phyloP scores from a whole-genome alignment of 2,113 vertebrate species.

The Odobenus rosmarus region DNA sequence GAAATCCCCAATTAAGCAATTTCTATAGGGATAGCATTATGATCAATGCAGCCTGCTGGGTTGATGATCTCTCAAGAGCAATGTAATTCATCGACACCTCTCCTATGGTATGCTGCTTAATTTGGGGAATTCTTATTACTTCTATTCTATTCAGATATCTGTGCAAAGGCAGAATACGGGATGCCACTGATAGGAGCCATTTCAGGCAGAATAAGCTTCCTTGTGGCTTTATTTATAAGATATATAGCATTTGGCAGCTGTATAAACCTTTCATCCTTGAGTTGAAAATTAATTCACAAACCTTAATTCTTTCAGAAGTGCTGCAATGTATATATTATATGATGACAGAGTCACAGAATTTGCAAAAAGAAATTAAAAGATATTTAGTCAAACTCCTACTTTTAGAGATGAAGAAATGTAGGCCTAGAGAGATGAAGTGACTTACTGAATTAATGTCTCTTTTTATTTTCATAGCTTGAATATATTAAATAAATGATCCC shows the following conservation, averaged over 20 bases:
- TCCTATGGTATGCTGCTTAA: neutral
- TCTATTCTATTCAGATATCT: neutral
- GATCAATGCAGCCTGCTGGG: neutral
- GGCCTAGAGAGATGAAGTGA: neutral
- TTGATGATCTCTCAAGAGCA: neutral
- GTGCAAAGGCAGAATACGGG: neutral
- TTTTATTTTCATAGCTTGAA: neutral
- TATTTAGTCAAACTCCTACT: neutral
- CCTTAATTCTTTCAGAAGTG: conserved; percentile 22
- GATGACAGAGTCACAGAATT: neutral
- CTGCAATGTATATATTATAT: neutral
- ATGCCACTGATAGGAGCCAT: neutral
- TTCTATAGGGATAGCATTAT: neutral
- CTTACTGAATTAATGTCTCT: neutral
- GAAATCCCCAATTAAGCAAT: neutral
- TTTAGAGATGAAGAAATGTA: neutral
- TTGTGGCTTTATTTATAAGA: neutral
- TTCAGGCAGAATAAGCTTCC: neutral
- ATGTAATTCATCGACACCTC: neutral
- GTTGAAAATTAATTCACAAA: neutral
- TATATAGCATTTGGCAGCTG: no score
- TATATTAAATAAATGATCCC: neutral
- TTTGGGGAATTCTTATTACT: neutral
- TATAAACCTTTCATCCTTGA: neutral
- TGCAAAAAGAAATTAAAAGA: neutral